Conservation (phyloP, 1,140 invertebrate genomes). For the Tyrophagus putrescentiae region DNA sequence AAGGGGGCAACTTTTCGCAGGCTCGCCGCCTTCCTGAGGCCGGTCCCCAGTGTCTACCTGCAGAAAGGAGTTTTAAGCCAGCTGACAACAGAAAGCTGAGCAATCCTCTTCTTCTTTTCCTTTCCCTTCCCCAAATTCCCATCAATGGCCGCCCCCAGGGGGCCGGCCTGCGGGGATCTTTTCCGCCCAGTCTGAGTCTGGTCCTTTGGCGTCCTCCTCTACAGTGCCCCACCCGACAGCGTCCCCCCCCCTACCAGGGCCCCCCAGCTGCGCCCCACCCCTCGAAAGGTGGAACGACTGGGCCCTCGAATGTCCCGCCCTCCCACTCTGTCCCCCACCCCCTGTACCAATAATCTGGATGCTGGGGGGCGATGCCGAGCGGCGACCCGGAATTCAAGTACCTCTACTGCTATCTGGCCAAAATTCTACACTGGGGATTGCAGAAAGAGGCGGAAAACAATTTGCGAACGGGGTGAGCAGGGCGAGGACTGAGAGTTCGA, state of each 20-base stretch:
- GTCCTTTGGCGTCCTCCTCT: conserved; percentile 92
- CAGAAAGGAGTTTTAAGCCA: conserved; percentile 78
- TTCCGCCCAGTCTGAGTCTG: conserved; percentile 99
- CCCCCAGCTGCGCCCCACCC: conserved; percentile 98
- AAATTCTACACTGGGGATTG: background rate
- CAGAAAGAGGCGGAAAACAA: too few relatives aligned
- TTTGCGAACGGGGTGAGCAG: too few relatives aligned
- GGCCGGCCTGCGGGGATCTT: conserved; percentile 97
- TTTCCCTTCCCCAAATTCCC: too few relatives aligned
- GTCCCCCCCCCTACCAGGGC: conserved; percentile 84
- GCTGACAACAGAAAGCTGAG: too few relatives aligned
- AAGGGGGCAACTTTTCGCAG: conserved; percentile 84
- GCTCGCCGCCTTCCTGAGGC: conserved; percentile 93
- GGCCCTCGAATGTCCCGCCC: conserved; percentile 83
- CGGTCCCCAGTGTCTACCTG: conserved; percentile 51
- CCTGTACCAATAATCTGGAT: conserved; percentile 98
- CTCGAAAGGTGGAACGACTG: conserved; percentile 93
- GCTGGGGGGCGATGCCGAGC: conserved; percentile 95
- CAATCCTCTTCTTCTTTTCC: too few relatives aligned
- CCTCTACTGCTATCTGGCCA: conserved; percentile 14
- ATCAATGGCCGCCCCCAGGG: conserved; percentile 95
- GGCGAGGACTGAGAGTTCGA: too few relatives aligned
- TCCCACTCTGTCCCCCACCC: conserved; percentile 62
- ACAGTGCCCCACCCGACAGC: conserved; percentile 96
- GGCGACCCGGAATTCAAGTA: conserved; percentile 88